Base-by-base conservation (phyloP, 2,888 invertebrate genomes). In the Nomada fucata region DNA sequence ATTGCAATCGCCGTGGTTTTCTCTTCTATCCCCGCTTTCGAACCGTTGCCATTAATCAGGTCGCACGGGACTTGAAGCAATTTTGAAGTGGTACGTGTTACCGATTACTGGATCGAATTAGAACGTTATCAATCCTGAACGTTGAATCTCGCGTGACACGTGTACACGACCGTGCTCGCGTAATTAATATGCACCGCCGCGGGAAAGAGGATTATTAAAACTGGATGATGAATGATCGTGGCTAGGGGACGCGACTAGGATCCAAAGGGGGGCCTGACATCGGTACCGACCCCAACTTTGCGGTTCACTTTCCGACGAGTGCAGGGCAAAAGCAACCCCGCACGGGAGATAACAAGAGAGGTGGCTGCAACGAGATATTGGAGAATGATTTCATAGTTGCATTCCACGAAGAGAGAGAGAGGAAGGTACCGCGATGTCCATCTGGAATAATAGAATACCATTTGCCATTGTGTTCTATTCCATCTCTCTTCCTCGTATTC, bases 371-470 rank as follows among this genome's bases (percentile, higher is more conserved):
- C 91, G 91, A 92, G 90, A 92, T 90, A 91, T 91, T 86, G 89
- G 88, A 89, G 91, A 91, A 92, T 91, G 91, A 92, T 92, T 92
- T 91, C 90, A 90, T 90, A 90, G 89, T 87, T 89, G 89, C 92
- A 92, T 92, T 92, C 92, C 91, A 69, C 77, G 82, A 50, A 57
- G 82, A 77, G 78, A 20, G 69, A 86, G 78, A 20, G 69, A 79
- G 82, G 74, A 85, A 82, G 89, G 86, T 82, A 83, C 81, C 79
- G 76, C 81, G 89, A 88, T 72, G 86, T 89, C 91, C 91, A 92
- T 92, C 92, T 92, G 91, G 91, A 92, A 93, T 93, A 93, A 93
- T 92, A 92, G 93, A 93, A 93, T 93, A 92, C 93, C 92, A 92
- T 92, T 92, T 93, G 91, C 91, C 90, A 93, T 93, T 93, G 92